These are phyloP conservation scores for Peucedramus taeniatus DNA, from an alignment of 2,113 vertebrate genomes.

Conservation along the genomic window DNA sequence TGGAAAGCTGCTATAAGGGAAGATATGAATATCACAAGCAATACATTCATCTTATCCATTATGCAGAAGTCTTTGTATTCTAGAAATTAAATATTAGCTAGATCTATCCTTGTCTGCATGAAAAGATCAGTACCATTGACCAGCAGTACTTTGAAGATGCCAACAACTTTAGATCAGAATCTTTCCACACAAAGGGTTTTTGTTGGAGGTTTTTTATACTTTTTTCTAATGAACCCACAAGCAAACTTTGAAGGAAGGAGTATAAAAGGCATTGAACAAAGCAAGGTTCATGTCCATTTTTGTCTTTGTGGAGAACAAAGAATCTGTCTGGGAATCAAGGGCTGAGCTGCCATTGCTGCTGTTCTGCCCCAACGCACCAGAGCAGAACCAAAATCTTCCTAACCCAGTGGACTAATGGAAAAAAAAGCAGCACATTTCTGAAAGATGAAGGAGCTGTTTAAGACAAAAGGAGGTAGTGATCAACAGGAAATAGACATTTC, in stretches of 20 bases:
- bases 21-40: not conserved
- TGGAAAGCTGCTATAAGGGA: not conserved
- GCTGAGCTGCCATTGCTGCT: not conserved
- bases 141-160: not conserved
- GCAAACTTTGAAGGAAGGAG: not conserved
- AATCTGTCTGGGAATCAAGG: not conserved
- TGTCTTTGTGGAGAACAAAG: not conserved
- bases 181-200: not conserved
- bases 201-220: accelerated
- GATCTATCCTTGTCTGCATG: not conserved
- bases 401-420: not conserved
- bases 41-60: not conserved
- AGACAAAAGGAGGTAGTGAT: not conserved
- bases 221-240: not conserved
- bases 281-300: not conserved
- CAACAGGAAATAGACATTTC: not conserved
- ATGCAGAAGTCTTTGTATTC: not conserved
- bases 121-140: not conserved
- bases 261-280: not conserved
- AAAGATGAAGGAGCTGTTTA: not conserved
- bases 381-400: not conserved
- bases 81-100: not conserved
- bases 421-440: not conserved
- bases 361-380: not conserved
- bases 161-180: not conserved